phyloP scores from a whole-genome alignment of 2,113 vertebrate genomes.

The Scartelaos histophorus region DNA sequence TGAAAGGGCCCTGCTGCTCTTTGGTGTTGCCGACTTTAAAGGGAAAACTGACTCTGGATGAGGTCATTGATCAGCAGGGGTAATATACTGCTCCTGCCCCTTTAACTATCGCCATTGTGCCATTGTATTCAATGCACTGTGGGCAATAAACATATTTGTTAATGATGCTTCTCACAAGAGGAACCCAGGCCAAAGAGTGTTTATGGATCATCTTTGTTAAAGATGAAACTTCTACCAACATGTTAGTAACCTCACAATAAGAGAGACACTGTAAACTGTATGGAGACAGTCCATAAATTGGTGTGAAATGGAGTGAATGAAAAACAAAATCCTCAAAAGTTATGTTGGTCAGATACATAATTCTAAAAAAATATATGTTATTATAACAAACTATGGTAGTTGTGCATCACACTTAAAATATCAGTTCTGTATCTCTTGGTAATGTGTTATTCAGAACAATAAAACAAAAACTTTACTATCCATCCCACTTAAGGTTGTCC shows the following conservation, averaged over 20 bases:
- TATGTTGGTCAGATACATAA: neutral
- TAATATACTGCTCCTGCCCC: constrained; percentile 73
- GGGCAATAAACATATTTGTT: constrained; percentile 74
- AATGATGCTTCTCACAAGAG: constrained; percentile 51
- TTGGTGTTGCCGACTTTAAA: constrained; percentile 81
- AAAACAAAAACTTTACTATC: neutral
- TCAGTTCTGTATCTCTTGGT: neutral
- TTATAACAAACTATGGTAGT: neutral
- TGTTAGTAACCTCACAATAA: neutral
- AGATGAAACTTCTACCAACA: constrained; percentile 5
- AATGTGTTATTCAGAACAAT: neutral
- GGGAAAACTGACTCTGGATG: constrained; percentile 74
- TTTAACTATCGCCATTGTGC: constrained; percentile 73
- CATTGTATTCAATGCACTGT: constrained; percentile 45
- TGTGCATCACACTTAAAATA: neutral
- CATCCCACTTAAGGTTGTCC: neutral
- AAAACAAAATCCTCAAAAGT: too few species aligned
- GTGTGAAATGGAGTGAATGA: neutral
- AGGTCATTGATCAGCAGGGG: constrained; percentile 76
- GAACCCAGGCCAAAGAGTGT: constrained; percentile 33
- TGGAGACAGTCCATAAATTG: neutral
- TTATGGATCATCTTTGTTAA: constrained; percentile 8
- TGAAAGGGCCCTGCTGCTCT: constrained; percentile 75
- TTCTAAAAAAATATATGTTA: neutral
- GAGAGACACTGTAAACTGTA: neutral